Conservation (phyloP, 2,113 vertebrate genomes). For the Lipophrys pholis region DNA sequence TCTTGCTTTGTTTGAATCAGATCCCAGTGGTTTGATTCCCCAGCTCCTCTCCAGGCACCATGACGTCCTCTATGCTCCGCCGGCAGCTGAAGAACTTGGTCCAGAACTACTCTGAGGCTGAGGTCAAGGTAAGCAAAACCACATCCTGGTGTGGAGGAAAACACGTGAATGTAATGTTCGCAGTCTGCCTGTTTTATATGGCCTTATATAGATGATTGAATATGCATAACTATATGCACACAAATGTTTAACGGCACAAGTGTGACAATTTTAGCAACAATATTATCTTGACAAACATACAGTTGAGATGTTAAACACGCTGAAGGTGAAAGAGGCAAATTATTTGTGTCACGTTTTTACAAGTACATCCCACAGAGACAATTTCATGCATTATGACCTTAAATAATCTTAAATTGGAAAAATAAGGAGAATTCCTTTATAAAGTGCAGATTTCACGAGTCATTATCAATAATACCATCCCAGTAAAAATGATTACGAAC, state of each 20-base stretch:
- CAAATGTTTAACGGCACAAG: too few species aligned
- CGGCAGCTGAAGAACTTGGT: conserved; percentile 92
- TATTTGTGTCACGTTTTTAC: too few species aligned
- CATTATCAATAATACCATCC: neutral
- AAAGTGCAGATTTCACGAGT: conserved; percentile 13
- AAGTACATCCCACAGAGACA: too few species aligned
- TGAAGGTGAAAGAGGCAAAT: too few species aligned
- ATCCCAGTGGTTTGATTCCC: conserved; percentile 40
- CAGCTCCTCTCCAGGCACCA: conserved; percentile 58
- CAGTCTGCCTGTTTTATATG: accelerated
- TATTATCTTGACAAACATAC: too few species aligned
- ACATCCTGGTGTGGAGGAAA: neutral
- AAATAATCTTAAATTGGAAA: too few species aligned
- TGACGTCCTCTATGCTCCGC: conserved; percentile 91
- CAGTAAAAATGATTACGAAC: conserved; percentile 3
- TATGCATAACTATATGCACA: too few species aligned
- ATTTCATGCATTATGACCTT: too few species aligned
- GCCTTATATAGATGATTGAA: neutral
- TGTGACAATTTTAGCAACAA: too few species aligned
- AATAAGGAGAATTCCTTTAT: neutral
- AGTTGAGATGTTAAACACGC: too few species aligned
- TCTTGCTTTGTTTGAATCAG: conserved; percentile 26
- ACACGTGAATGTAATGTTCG: accelerated
- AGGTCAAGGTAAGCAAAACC: conserved; percentile 88
- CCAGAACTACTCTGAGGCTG: conserved; percentile 93